Conservation (phyloP, 2,113 vertebrate species). For the Clupea harengus region DNA sequence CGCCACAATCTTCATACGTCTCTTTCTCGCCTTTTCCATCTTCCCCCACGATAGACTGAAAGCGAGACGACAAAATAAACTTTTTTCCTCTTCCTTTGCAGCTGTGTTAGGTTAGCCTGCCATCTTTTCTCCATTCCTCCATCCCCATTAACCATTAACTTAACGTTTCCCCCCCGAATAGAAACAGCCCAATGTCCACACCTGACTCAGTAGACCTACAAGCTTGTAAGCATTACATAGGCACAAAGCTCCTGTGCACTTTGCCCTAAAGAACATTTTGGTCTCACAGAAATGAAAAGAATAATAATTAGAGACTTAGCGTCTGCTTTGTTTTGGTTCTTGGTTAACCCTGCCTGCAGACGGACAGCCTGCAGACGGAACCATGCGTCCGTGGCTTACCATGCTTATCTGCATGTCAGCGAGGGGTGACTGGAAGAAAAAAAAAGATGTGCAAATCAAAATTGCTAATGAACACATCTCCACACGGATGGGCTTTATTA, state of each 20-base stretch:
- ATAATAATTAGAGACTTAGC: background rate
- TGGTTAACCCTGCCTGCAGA: background rate
- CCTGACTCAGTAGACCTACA: background rate
- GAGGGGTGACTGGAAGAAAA: constrained; percentile 31
- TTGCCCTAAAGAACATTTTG: background rate
- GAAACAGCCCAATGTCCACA: background rate
- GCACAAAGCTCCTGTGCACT: background rate
- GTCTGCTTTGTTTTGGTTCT: background rate
- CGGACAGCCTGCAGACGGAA: constrained; percentile 28
- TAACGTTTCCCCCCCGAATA: background rate
- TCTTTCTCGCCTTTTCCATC: background rate
- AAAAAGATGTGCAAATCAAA: constrained; percentile 42
- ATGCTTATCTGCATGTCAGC: constrained; percentile 43
- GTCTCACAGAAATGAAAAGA: background rate
- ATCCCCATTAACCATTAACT: background rate
- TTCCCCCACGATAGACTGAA: background rate
- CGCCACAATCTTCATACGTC: background rate
- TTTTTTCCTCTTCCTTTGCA: constrained; percentile 14
- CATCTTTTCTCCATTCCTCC: background rate
- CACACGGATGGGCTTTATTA: constrained; percentile 33
- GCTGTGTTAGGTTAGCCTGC: background rate
- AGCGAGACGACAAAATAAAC: too few relatives aligned
- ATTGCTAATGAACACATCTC: constrained; percentile 52
- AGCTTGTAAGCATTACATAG: background rate
- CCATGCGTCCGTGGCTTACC: constrained; percentile 19